phyloP scores from a whole-genome alignment of 30 jellyfish, hydroid and myxozoan species.

The Hydractinia echinata region DNA sequence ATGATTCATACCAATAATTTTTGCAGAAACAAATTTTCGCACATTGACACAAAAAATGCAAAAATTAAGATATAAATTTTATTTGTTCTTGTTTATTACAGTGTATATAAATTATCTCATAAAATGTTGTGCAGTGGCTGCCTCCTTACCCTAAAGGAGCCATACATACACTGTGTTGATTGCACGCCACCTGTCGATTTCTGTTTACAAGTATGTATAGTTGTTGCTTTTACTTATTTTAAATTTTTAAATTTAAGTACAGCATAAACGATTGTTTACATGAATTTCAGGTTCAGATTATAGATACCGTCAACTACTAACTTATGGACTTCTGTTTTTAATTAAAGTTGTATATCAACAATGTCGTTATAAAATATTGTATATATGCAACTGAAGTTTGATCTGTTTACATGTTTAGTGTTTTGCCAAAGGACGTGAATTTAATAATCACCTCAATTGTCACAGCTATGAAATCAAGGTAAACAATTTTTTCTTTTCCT shows the following conservation, averaged over 20 bases:
- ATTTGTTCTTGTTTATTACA: not conserved
- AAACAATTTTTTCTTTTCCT: not conserved
- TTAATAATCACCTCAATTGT: slow-evolving; percentile 45
- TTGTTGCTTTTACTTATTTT: not conserved
- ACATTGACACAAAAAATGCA: too few relatives aligned
- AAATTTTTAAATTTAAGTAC: not conserved
- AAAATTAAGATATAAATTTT: too few relatives aligned
- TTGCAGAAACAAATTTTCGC: too few relatives aligned
- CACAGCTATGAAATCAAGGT: slow-evolving; percentile 60
- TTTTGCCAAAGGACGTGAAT: slow-evolving; percentile 80
- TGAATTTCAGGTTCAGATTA: too few relatives aligned
- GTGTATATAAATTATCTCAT: not conserved
- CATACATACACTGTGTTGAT: slow-evolving; percentile 62
- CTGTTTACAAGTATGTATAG: slow-evolving; percentile 37
- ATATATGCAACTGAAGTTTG: too few relatives aligned
- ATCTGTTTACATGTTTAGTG: slow-evolving; percentile 33
- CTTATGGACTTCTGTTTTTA: too few relatives aligned
- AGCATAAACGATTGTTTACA: not conserved
- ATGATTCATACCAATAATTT: too few relatives aligned
- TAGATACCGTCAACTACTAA: too few relatives aligned
- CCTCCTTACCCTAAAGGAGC: slow-evolving; percentile 49
- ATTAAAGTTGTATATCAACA: too few relatives aligned
- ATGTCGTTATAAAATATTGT: too few relatives aligned
- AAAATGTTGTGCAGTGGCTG: slow-evolving; percentile 53
- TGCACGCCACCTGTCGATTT: slow-evolving; percentile 59